A percentile compares a stretch with the other conserved stretches of the same genome.
These are phyloP conservation scores for Harpalus rufipes DNA, from an alignment of 2,888 invertebrate genomes.

Conservation along the genomic window DNA sequence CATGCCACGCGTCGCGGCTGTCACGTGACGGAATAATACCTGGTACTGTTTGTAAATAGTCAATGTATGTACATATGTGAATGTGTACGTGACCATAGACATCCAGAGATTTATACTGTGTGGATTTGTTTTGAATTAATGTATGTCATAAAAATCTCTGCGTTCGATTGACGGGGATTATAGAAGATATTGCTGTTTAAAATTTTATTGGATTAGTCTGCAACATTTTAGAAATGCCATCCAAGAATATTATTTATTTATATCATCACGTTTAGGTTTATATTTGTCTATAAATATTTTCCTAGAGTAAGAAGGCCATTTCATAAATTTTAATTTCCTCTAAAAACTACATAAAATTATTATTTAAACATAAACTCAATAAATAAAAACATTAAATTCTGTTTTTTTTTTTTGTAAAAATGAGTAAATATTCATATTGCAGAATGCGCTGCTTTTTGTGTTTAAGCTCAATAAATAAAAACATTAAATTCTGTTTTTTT, in stretches of 20 bases:
- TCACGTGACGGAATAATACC: conserved; percentile 45
- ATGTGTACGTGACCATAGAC: conserved; percentile 20
- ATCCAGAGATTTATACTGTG: conserved; percentile 57
- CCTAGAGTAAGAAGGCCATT: background rate
- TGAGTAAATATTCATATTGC: too few relatives aligned
- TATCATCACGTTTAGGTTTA: background rate
- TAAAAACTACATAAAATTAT: too few relatives aligned
- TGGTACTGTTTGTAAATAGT: conserved; percentile 31
- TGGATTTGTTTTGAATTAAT: conserved; percentile 52
- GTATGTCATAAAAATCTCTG: conserved; percentile 44
- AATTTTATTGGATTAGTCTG: background rate
- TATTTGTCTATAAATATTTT: background rate
- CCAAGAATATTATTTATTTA: background rate
- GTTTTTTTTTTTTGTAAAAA: too few relatives aligned
- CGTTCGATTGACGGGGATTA: conserved; percentile 14
- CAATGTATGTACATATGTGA: background rate
- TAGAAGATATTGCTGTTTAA: conserved; percentile 10
- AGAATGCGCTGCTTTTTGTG: too few relatives aligned
- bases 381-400: too few relatives aligned
- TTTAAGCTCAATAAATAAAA: too few relatives aligned
- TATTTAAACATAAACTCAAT: too few relatives aligned
- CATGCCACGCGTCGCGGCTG: conserved; percentile 3
- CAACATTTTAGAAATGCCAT: background rate
- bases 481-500: too few relatives aligned
- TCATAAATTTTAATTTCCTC: background rate